Percentiles rank a stretch among this genome's conserved stretches.
These are phyloP conservation scores for Scaptomyza montana DNA, from an alignment of 1,140 invertebrate genomes.

Conservation along the genomic window DNA sequence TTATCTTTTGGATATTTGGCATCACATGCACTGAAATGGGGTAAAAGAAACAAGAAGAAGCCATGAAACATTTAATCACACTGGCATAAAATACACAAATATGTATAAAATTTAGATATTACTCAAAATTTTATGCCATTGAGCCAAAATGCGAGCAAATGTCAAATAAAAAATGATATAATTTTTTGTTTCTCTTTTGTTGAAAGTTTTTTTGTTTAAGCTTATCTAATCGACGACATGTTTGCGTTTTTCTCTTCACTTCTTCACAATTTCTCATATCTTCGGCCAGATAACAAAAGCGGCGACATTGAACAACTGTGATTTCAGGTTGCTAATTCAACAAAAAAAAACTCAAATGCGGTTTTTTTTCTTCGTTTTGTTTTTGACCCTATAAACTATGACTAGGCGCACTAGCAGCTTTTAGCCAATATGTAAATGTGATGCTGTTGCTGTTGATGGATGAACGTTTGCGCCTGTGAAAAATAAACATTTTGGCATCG, in stretches of 20 bases:
- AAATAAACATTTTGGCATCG: not conserved
- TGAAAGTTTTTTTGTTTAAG: not conserved
- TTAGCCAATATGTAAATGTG: slow-evolving; percentile 13
- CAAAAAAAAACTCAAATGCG: slow-evolving; percentile 15
- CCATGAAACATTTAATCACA: slow-evolving; percentile 2
- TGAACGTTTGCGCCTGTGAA: not conserved
- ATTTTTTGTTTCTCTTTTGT: slow-evolving; percentile 7
- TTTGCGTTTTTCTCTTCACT: not conserved
- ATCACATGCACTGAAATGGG: slow-evolving; percentile 69
- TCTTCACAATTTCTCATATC: slow-evolving; percentile 18
- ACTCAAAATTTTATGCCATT: slow-evolving; percentile 8
- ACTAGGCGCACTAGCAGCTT: not conserved
- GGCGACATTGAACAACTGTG: slow-evolving; percentile 31
- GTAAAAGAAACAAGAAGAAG: slow-evolving; percentile 23
- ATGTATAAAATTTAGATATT: not conserved
- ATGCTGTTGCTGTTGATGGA: not conserved
- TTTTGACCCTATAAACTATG: slow-evolving; percentile 15
- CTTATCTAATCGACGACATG: slow-evolving; percentile 45
- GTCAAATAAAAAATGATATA: not conserved
- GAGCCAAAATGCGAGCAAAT: slow-evolving; percentile 1
- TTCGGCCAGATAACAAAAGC: slow-evolving; percentile 27
- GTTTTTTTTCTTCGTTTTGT: not conserved
- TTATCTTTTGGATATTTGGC: slow-evolving; percentile 53
- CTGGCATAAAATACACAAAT: not conserved
- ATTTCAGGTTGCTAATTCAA: slow-evolving; percentile 26